Evolutionary conservation across 2,888 invertebrate genomes (phyloP).

Genomic region (Harpagoxenus sublaevis): DNA sequence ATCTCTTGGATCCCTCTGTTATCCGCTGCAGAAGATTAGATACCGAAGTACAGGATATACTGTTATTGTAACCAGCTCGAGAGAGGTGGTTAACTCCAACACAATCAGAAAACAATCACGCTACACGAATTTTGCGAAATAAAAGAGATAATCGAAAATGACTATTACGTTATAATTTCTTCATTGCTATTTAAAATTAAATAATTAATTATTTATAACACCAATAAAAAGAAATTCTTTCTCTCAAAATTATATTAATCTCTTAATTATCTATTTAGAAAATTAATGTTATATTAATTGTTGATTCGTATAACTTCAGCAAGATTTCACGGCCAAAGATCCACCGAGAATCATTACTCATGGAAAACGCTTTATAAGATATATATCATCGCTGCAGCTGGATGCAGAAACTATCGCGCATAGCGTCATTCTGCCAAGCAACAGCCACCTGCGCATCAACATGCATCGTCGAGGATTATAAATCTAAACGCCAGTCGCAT

Average conservation of each 20-base stretch:
- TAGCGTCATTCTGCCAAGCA: background rate
- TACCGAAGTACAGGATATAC: constrained; percentile 25
- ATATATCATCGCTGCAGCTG: background rate
- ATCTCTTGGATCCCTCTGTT: constrained; percentile 37
- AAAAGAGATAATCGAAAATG: background rate
- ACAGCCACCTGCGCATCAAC: constrained; percentile 6
- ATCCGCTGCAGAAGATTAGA: constrained; percentile 40
- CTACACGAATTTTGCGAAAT: background rate
- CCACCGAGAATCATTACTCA: background rate
- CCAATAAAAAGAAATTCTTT: background rate
- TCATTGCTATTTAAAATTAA: background rate
- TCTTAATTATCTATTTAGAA: background rate
- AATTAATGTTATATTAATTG: background rate
- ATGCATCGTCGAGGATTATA: constrained; percentile 6
- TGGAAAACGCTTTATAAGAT: background rate
- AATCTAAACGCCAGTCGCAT: constrained; percentile 10
- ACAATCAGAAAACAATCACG: constrained; percentile 23
- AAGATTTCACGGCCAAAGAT: background rate
- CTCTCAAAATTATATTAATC: background rate
- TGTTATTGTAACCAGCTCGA: constrained; percentile 24
- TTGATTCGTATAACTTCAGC: background rate
- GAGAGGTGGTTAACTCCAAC: background rate
- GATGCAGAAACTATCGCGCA: background rate
- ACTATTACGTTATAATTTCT: background rate
- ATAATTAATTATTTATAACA: background rate